A percentile compares a stretch with the other conserved stretches of the same genome.
Evolutionary conservation across 2,888 invertebrate species (phyloP).

Genomic region (Andrena hattorfiana): DNA sequence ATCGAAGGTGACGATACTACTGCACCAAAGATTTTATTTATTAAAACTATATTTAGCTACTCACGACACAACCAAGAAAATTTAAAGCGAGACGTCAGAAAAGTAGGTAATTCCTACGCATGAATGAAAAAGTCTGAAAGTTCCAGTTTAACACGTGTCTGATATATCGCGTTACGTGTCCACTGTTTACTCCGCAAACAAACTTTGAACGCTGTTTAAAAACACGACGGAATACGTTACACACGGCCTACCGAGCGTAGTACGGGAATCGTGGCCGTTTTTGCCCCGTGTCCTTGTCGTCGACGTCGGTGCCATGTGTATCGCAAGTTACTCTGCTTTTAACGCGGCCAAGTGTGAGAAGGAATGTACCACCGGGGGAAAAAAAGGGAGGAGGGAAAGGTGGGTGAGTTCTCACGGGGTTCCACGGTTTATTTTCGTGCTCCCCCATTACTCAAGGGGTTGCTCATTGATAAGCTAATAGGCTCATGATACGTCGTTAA

Average conservation of each 20-base stretch:
- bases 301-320: constrained; percentile 60
- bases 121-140: not conserved
- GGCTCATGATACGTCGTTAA: constrained; percentile 74
- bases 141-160: not conserved
- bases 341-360: constrained; percentile 67
- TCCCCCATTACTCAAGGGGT: constrained; percentile 76
- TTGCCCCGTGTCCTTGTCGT: constrained; percentile 59
- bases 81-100: not conserved
- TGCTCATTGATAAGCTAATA: constrained; percentile 82
- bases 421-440: constrained; percentile 80
- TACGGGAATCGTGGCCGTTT: constrained; percentile 55
- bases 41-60: not conserved
- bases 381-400: constrained; percentile 60
- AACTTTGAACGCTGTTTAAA: constrained; percentile 35
- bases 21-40: too few relatives aligned
- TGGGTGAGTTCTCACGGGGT: constrained; percentile 77
- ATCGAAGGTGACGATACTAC: too few relatives aligned
- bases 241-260: constrained; percentile 20
- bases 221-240: constrained; percentile 15
- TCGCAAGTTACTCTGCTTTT: constrained; percentile 53
- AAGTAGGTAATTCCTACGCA: constrained; percentile 28
- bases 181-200: constrained; percentile 53
- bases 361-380: constrained; percentile 58
- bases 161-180: not conserved
- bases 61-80: not conserved